Evolutionary conservation across 2,888 invertebrate genomes (phyloP), one percentile per base, ranked within the genome.

Genomic region (Alcis repandata): DNA sequence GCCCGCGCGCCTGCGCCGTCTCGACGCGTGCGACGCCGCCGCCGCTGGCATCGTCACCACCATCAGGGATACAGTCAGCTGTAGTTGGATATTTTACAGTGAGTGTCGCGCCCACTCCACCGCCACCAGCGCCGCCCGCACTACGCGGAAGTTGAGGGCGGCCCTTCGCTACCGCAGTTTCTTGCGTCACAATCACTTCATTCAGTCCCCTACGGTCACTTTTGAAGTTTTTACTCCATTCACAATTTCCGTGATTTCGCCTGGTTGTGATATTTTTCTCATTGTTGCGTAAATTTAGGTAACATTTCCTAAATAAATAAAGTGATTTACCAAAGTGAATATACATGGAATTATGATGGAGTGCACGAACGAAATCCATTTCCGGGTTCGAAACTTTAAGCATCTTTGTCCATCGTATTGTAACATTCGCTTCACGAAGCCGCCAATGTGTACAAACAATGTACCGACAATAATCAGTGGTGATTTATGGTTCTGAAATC

Each of bases 1-100:
- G 73, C 92, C 90, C 88, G 90, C 91, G 84, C 90, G 88, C 79
- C 82, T 80, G 70, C 86, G 83, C 77, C 87, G 86, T 79, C 82
- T 78, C 78, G 84, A 83, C 85, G 80, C 84, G 56, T 51, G 57
- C 58, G 58, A 63, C 85, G 94, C 95, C 77, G 90, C 95, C 77
- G 88, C 92, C 77, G 46, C 46, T 46, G 92, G 91, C 82, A 89
- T 95, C 85, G 94, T 95, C 88, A 94, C 94, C 85, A 94, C 95
- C 84, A 88, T 94, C 87, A 95, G 95, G 84, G 95, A 95, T 91
- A 95, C 91, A 74, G 94, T 96, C 89, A 95, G 95, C 92, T 95
- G 95, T 89, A 96, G 95, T 94, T 96, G 96, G 96, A 95, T 96
- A 91, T 95, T 96, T 87, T 96, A 95, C 92, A 95, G 96, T 95